Evolutionary conservation across 2,797 vertebrate species (phyloP), one percentile per base, ranked within the genome.

Genomic region (Gadopsis marmoratus): DNA sequence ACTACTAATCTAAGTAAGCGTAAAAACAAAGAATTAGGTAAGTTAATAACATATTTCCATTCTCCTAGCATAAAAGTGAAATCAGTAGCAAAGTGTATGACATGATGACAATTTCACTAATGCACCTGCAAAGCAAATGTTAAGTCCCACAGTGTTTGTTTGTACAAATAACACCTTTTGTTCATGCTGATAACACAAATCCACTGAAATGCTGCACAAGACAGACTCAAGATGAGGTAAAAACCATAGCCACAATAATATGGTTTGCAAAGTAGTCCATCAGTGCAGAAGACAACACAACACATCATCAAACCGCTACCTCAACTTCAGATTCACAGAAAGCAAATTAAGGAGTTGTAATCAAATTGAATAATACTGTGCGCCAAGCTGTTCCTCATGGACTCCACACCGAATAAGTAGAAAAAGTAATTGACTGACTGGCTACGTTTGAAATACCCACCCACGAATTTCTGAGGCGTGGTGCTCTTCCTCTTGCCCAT

Each of bases 401-500:
- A 50, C 12, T 70, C 14, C 41, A 21, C 7, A 39, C 0, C 31
- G 14, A 71, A 8, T 55, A 47, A 69, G 23, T 5, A 35, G 5
- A 60, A n/a, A 45, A 59, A 72, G 50, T 12, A 3, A 14, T 14
- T 55, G 2, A 69, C 35, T 59, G 26, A 1, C 14, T 58, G 33
- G 10, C 11, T 63, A 19, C 19, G 7, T 78, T 58, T 59, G 3
- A 60, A 55, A 79, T 77, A 94, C 95, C 89, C 79, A 99, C 98
- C 98, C 92, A 99, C 96, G 97, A 99, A 99, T 94, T 99, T 99
- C 94, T 99, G 98, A 85, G 98, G 98, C 63, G 97, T 98, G 93
- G 97, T 97, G 95, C 98, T 99, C 96, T 99, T 99, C 95, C 98
- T 97, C 92, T 99, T 99, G 94, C 97, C 97, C 93, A 99, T 95